Evolutionary conservation across 2,888 invertebrate genomes (phyloP).

Genomic region (Cataglyphis cursor): DNA sequence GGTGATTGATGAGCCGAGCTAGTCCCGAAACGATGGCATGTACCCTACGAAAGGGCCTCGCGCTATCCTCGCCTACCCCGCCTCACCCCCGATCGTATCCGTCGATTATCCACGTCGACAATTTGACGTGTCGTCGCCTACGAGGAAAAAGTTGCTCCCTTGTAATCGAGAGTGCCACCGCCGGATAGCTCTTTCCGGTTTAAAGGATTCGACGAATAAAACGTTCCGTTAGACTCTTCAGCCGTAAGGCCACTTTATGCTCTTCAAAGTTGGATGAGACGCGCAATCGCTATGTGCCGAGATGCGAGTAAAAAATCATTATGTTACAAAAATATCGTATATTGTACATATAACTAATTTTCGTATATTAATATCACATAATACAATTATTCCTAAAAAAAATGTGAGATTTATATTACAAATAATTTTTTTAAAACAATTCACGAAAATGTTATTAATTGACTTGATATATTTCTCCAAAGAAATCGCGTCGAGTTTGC

Average conservation of each 20-base stretch:
- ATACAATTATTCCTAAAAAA: background rate
- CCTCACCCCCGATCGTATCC: conserved; percentile 62
- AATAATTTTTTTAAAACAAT: background rate
- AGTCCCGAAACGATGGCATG: conserved; percentile 42
- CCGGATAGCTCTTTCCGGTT: conserved; percentile 21
- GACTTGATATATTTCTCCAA: background rate
- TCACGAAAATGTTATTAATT: background rate
- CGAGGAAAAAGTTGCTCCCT: conserved; percentile 63
- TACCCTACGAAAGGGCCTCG: conserved; percentile 31
- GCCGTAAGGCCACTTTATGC: background rate
- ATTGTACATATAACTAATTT: background rate
- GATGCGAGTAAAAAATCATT: background rate
- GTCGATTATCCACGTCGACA: conserved; percentile 73
- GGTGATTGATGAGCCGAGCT: conserved; percentile 71
- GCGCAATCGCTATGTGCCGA: conserved; percentile 8
- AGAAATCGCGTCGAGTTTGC: conserved; percentile 20
- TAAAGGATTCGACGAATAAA: conserved; percentile 45
- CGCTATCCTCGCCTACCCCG: background rate
- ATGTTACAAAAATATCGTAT: background rate
- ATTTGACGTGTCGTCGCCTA: conserved; percentile 68
- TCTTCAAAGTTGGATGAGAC: conserved; percentile 21
- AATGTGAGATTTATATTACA: background rate
- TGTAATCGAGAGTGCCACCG: conserved; percentile 61
- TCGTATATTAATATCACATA: background rate
- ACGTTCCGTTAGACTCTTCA: conserved; percentile 33